These are phyloP conservation scores for Sitta carolinensis DNA, from an alignment of 2,797 vertebrate species.

Conservation along the genomic window DNA sequence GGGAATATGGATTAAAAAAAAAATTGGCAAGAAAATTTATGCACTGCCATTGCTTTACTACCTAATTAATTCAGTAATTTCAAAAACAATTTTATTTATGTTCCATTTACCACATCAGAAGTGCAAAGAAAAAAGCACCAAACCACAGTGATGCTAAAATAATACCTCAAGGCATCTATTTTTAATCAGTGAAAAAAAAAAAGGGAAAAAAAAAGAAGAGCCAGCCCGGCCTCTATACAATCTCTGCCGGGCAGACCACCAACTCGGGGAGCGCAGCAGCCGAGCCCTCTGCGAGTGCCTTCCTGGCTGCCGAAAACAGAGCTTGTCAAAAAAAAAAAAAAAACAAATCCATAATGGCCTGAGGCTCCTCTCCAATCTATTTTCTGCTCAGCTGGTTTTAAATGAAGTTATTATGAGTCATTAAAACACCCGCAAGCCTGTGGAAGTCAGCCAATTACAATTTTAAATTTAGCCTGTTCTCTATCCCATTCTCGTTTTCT, in stretches of 20 bases:
- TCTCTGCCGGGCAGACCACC: conserved; percentile 75
- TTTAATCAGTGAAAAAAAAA: conserved; percentile 67
- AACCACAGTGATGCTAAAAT: conserved; percentile 75
- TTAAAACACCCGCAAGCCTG: conserved; percentile 99
- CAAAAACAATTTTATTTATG: conserved; percentile 83
- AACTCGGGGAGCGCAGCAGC: conserved; percentile 60
- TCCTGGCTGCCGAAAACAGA: conserved; percentile 81
- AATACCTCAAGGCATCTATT: conserved; percentile 80
- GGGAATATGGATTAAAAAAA: conserved; percentile 54
- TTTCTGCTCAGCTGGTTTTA: conserved; percentile 99
- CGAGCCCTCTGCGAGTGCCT: conserved; percentile 82
- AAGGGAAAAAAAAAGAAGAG: background rate
- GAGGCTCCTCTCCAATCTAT: conserved; percentile 99
- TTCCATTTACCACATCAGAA: conserved; percentile 81
- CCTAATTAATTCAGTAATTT: conserved; percentile 82
- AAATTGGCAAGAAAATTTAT: conserved; percentile 65
- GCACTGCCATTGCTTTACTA: conserved; percentile 71
- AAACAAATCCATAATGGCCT: conserved; percentile 96
- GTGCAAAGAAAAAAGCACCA: conserved; percentile 59
- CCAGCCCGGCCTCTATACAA: conserved; percentile 59
- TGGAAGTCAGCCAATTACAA: conserved; percentile 99
- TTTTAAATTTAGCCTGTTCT: conserved; percentile 99
- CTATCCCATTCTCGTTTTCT: conserved; percentile 82
- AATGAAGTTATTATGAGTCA: conserved; percentile 99
- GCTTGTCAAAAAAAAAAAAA: conserved; percentile 76